phyloP scores from a whole-genome alignment of 1,140 invertebrate species.

The Drosophila nannoptera region DNA sequence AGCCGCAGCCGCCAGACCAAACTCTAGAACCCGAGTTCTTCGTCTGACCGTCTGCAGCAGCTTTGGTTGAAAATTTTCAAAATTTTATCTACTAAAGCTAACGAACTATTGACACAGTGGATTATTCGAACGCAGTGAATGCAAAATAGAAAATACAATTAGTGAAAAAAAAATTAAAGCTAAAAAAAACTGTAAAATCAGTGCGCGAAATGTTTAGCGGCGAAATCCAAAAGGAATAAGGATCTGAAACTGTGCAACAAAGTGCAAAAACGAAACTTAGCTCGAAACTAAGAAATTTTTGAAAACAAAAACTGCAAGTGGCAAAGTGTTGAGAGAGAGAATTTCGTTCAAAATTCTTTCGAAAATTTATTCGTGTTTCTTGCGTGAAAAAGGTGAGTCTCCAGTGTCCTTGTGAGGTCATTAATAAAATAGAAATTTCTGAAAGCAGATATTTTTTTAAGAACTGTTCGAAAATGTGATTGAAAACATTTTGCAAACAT shows the following conservation, averaged over 20 bases:
- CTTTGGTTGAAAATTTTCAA: slow-evolving; percentile 47
- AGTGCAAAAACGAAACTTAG: slow-evolving; percentile 47
- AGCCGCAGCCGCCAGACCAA: too few species aligned
- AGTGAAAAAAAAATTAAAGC: too few species aligned
- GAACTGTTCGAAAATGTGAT: neutral
- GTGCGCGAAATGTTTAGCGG: slow-evolving; percentile 65
- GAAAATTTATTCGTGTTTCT: slow-evolving; percentile 47
- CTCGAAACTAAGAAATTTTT: slow-evolving; percentile 2
- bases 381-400: slow-evolving; percentile 71
- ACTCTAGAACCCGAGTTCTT: slow-evolving; percentile 48
- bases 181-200: slow-evolving; percentile 35
- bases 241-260: slow-evolving; percentile 58
- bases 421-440: neutral
- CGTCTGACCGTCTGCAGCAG: slow-evolving; percentile 35
- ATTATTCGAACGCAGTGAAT: slow-evolving; percentile 43
- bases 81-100: slow-evolving; percentile 50
- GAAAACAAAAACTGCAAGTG: slow-evolving; percentile 48
- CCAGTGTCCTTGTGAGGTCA: slow-evolving; percentile 29
- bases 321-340: slow-evolving; percentile 43
- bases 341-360: slow-evolving; percentile 41
- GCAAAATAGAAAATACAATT: slow-evolving; percentile 26
- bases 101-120: slow-evolving; percentile 59
- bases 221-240: slow-evolving; percentile 43
- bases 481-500: neutral
- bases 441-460: too few species aligned